A percentile compares a stretch with the other conserved stretches of the same genome.
These are phyloP conservation scores for Anastrepha obliqua DNA, from an alignment of 1,140 invertebrate species.

Conservation along the genomic window DNA sequence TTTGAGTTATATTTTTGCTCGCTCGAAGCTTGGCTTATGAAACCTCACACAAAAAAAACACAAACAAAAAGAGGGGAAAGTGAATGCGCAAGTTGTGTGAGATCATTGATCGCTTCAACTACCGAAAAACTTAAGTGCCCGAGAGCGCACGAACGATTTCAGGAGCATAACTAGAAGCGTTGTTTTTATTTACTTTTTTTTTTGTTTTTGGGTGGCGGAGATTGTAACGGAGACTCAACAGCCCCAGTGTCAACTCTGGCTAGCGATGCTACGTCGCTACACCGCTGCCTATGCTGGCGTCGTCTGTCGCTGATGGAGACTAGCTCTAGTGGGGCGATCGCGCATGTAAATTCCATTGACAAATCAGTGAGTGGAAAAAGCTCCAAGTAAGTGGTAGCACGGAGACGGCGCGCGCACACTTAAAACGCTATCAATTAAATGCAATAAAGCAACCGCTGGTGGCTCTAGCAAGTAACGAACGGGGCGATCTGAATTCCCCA, in stretches of 20 bases:
- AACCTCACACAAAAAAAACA: neutral
- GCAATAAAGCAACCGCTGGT: neutral
- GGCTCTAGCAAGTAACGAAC: neutral
- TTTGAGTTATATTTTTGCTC: neutral
- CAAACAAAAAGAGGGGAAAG: neutral
- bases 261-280: neutral
- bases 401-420: conserved; percentile 10
- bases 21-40: neutral
- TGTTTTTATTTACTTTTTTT: neutral
- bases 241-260: neutral
- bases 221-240: neutral
- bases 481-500: too few species aligned
- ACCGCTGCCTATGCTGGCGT: neutral
- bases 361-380: conserved; percentile 37
- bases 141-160: neutral
- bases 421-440: neutral
- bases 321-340: neutral
- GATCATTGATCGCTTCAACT: neutral
- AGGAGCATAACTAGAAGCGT: neutral
- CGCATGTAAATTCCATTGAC: conserved; percentile 23
- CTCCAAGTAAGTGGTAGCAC: conserved; percentile 10
- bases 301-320: too few species aligned
- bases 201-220: neutral
- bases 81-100: neutral
- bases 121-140: neutral